Conservation (phyloP, 37 sponge, comb jelly and placozoan species). For the Amphimedon queenslandica region DNA sequence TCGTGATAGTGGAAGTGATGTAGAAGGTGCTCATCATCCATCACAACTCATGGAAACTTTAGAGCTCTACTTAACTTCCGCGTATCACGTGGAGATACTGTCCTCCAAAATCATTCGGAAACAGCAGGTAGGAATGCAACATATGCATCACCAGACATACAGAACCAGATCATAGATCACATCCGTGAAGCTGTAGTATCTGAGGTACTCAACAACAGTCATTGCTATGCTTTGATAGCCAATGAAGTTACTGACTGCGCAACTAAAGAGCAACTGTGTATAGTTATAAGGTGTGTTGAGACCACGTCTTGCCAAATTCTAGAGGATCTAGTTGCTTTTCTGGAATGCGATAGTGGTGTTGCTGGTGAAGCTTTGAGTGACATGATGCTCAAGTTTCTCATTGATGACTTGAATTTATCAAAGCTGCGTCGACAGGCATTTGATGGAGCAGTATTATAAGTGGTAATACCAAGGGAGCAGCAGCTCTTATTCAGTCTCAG, state of each 20-base stretch:
- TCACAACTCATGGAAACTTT: constrained; percentile 4
- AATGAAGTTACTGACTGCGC: constrained; percentile 46
- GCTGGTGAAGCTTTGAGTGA: constrained; percentile 54
- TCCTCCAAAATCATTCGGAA: constrained; percentile 7
- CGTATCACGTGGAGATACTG: constrained; percentile 23
- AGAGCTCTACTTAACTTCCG: constrained; percentile 14
- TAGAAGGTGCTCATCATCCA: not conserved
- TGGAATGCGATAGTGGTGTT: constrained; percentile 59
- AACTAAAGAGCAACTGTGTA: constrained; percentile 47
- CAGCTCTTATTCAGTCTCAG: constrained; percentile 22
- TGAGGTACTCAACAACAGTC: not conserved
- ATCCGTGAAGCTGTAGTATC: constrained; percentile 1
- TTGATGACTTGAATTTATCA: too few relatives aligned
- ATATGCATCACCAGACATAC: constrained; percentile 14
- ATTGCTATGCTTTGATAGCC: constrained; percentile 28
- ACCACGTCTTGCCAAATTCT: constrained; percentile 25
- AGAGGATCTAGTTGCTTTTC: constrained; percentile 57
- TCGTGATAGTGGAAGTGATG: constrained; percentile 6
- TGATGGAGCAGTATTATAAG: constrained; percentile 48
- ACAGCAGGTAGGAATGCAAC: constrained; percentile 24
- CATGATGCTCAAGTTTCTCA: too few relatives aligned
- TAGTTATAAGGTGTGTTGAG: constrained; percentile 60
- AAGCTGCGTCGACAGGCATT: constrained; percentile 52
- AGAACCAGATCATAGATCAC: constrained; percentile 15
- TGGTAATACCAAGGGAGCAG: constrained; percentile 28